Conservation (phyloP, 2,888 invertebrate species). For the Campoplex nolae region DNA sequence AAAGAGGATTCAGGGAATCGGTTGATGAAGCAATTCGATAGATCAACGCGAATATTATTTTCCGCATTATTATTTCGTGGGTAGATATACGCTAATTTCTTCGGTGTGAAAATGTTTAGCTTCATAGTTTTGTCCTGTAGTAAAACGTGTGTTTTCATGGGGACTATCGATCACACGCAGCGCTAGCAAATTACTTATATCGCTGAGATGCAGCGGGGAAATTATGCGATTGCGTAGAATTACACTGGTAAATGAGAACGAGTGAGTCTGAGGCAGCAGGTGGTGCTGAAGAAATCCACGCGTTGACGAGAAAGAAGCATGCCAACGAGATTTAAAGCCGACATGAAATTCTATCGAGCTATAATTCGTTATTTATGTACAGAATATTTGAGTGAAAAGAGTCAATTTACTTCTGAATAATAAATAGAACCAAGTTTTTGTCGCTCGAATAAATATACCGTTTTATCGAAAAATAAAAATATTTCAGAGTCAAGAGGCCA, state of each 20-base stretch:
- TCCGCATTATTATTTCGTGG: slow-evolving; percentile 2
- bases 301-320: slow-evolving; percentile 30
- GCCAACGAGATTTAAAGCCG: slow-evolving; percentile 47
- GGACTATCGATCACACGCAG: slow-evolving; percentile 54
- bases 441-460: neutral
- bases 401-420: neutral
- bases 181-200: slow-evolving; percentile 53
- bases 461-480: neutral
- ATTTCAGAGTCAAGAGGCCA: neutral
- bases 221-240: slow-evolving; percentile 64
- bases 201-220: slow-evolving; percentile 42
- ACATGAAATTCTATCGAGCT: slow-evolving; percentile 58
- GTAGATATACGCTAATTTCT: slow-evolving; percentile 33
- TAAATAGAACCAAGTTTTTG: neutral
- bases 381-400: neutral
- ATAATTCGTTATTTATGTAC: neutral
- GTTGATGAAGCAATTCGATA: slow-evolving; percentile 63
- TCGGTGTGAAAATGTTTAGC: slow-evolving; percentile 36
- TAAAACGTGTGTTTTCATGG: neutral
- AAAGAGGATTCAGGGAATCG: slow-evolving; percentile 31
- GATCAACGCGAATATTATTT: slow-evolving; percentile 53
- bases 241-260: slow-evolving; percentile 39
- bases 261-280: slow-evolving; percentile 51
- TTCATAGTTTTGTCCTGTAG: slow-evolving; percentile 22
- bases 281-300: slow-evolving; percentile 25